Evolutionary conservation across 2,797 vertebrate species (phyloP).

Genomic region (Pempheris klunzingeri): DNA sequence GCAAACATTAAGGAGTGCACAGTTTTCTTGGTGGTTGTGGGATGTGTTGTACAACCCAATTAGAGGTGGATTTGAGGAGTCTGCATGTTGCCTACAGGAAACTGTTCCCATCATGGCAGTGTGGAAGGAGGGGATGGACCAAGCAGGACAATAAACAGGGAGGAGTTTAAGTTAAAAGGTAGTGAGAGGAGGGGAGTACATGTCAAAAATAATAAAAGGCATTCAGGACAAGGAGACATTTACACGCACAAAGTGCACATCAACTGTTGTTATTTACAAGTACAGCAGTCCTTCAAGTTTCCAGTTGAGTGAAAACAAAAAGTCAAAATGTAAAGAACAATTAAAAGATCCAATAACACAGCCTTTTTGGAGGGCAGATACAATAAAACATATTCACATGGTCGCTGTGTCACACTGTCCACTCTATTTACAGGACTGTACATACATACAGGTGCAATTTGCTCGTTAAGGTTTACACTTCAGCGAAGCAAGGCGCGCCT

Average conservation of each 20-base stretch:
- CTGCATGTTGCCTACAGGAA: conserved; percentile 84
- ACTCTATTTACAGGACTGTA: conserved; percentile 79
- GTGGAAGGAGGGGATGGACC: conserved; percentile 72
- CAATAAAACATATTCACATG: conserved; percentile 83
- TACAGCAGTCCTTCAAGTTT: conserved; percentile 99
- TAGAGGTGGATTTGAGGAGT: conserved; percentile 73
- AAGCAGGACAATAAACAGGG: conserved; percentile 78
- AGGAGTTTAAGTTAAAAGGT: conserved; percentile 73
- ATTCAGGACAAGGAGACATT: conserved; percentile 90
- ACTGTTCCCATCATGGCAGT: conserved; percentile 76
- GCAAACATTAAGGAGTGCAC: conserved; percentile 50
- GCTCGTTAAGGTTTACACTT: conserved; percentile 72
- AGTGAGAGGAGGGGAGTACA: conserved; percentile 57
- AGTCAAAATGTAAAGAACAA: conserved; percentile 73
- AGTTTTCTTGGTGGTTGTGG: conserved; percentile 41
- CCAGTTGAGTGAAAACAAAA: conserved; percentile 89
- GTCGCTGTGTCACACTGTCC: conserved; percentile 66
- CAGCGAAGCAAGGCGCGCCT: conserved; percentile 61
- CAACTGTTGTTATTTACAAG: conserved; percentile 95
- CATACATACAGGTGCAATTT: conserved; percentile 77
- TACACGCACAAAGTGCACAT: conserved; percentile 95
- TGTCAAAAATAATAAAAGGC: conserved; percentile 82
- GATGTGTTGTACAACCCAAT: conserved; percentile 50
- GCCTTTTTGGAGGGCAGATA: conserved; percentile 72
- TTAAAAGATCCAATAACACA: conserved; percentile 83